A percentile compares a stretch with the other conserved stretches of the same genome.
Conservation (phyloP, 2,888 invertebrate species). For the Agriopis marginaria region DNA sequence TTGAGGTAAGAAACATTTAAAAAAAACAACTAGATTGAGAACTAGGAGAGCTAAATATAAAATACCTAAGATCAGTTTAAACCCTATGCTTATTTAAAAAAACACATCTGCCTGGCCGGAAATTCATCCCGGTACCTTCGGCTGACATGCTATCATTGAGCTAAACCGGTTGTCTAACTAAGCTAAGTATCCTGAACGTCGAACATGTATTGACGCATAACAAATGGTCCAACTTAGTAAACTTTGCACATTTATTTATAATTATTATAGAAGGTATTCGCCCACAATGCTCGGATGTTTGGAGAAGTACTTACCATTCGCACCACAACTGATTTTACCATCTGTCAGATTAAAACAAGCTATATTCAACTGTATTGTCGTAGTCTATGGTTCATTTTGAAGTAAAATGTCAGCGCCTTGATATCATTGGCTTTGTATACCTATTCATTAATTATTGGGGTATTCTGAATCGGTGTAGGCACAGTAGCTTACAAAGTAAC, state of each 20-base stretch:
- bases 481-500: constrained; percentile 48
- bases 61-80: too few species aligned
- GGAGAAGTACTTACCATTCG: constrained; percentile 60
- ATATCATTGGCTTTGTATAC: constrained; percentile 55
- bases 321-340: constrained; percentile 53
- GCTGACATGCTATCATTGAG: too few species aligned
- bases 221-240: constrained; percentile 60
- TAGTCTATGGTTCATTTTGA: constrained; percentile 40
- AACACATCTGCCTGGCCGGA: too few species aligned
- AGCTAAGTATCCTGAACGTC: constrained; percentile 46
- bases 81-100: too few species aligned
- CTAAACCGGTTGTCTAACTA: neutral
- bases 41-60: too few species aligned
- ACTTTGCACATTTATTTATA: constrained; percentile 74
- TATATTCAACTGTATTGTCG: constrained; percentile 41
- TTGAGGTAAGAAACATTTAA: too few species aligned
- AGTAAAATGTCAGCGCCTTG: constrained; percentile 38
- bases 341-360: constrained; percentile 43
- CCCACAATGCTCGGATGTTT: constrained; percentile 66
- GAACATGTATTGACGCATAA: constrained; percentile 60
- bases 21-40: too few species aligned
- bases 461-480: constrained; percentile 48
- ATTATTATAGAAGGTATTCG: constrained; percentile 74
- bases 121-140: too few species aligned
- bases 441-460: constrained; percentile 69